Evolutionary conservation across 2,113 vertebrate genomes (phyloP), one percentile per base, ranked within the genome.

Genomic region (Sisor rabdophorus): DNA sequence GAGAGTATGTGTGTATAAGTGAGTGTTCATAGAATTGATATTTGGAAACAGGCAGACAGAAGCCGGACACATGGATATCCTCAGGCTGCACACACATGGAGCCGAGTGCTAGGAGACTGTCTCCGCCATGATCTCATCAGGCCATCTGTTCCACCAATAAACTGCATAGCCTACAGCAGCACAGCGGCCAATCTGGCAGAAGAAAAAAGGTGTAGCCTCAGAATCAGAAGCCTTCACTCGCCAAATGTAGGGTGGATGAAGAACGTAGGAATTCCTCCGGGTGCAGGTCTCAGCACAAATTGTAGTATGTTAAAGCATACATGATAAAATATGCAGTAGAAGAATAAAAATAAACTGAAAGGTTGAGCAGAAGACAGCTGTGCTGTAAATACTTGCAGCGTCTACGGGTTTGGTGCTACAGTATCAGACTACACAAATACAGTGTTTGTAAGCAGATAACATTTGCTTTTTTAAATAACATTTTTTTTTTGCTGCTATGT

Each of bases 61-160:
- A 73, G 67, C 61, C 11, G 28, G 64, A 12, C 65, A 71, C 71
- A 72, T 75, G 75, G 48, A 67, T 54, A 40, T 80, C 80, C 80
- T 77, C 50, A n/a, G 77, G 67, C 74, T 59, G 44, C 20, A 22
- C 52, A 60, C 73, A 75, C 60, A 76, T 19, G 44, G 55, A 60
- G 73, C 68, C 19, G 47, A 73, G 71, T 64, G 61, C 24, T 76
- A 50, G 20, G 63, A 79, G 69, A 56, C 44, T 22, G 30, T 32
- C 28, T 82, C 52, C 58, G 75, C 69, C 65, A 65, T 77, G 32
- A 75, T 76, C 61, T 79, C 59, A 80, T 80, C 58, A 48, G 60
- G 59, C 74, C 77, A 79, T 79, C 81, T 82, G 81, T 48, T 79
- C 73, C 47, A 67, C 65, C 70, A 64, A 63, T 50, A 72, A 60